These are phyloP conservation scores for Dryococelus australis DNA, from an alignment of 2,888 invertebrate species.

Conservation along the genomic window DNA sequence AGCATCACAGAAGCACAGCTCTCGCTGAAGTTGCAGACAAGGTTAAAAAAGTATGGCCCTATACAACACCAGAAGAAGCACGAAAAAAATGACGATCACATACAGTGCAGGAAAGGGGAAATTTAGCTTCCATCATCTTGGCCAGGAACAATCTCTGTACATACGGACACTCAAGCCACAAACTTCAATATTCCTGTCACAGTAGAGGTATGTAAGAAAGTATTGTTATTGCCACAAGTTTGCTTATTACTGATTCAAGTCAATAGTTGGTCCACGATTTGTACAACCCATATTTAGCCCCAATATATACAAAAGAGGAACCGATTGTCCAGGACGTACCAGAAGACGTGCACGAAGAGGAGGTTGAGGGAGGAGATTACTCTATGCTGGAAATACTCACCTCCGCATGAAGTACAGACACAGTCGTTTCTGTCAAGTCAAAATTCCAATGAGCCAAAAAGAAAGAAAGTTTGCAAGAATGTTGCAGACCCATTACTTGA, in stretches of 20 bases:
- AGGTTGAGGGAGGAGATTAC: background rate
- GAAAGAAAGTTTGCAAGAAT: background rate
- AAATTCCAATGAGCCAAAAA: background rate
- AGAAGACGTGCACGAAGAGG: background rate
- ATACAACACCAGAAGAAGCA: too few relatives aligned
- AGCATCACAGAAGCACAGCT: too few relatives aligned
- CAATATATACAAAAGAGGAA: too few relatives aligned
- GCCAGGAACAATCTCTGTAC: too few relatives aligned
- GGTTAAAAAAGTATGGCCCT: background rate
- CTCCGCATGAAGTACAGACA: background rate
- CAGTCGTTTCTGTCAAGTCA: background rate
- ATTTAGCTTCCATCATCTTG: background rate
- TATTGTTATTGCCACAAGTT: background rate
- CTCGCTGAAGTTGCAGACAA: background rate
- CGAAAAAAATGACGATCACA: background rate
- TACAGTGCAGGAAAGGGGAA: background rate
- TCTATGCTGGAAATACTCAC: background rate
- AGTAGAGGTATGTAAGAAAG: background rate
- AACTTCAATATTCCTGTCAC: background rate
- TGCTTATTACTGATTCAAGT: too few relatives aligned
- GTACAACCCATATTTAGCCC: too few relatives aligned
- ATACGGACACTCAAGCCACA: background rate
- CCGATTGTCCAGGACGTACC: background rate
- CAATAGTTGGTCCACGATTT: too few relatives aligned
- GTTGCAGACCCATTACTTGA: background rate